These are phyloP conservation scores for Baccha elongata DNA, from an alignment of 2,888 invertebrate species.

Conservation along the genomic window DNA sequence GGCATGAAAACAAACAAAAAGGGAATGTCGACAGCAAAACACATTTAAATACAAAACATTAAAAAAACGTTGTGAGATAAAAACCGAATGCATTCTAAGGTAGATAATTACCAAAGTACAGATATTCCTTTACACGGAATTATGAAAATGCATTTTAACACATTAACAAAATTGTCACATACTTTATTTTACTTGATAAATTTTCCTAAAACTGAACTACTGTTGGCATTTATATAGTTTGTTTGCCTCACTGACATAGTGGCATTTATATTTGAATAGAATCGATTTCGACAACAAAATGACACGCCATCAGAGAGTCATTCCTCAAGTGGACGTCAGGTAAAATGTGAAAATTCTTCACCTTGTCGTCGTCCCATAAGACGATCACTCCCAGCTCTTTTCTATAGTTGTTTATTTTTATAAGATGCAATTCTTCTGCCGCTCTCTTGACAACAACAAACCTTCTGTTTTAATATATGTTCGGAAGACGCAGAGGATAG, in stretches of 20 bases:
- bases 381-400: not conserved
- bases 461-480: not conserved
- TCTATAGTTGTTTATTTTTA: not conserved
- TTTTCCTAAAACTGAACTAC: no score
- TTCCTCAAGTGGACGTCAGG: slow-evolving; percentile 31
- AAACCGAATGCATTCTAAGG: no score
- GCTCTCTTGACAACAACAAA: slow-evolving; percentile 19
- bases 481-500: not conserved
- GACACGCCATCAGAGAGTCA: slow-evolving; percentile 52
- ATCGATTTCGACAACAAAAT: slow-evolving; percentile 59
- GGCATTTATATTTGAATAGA: slow-evolving; percentile 66
- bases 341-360: slow-evolving; percentile 52
- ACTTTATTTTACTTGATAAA: not conserved
- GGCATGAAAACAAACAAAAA: no score
- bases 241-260: slow-evolving; percentile 72
- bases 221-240: slow-evolving; percentile 54
- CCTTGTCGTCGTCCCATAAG: slow-evolving; percentile 21
- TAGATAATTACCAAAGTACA: no score
- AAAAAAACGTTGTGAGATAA: no score
- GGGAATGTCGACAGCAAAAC: no score
- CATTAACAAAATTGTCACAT: not conserved
- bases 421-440: not conserved
- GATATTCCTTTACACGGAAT: no score
- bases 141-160: no score
- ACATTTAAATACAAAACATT: no score